A percentile compares a stretch with the other conserved stretches of the same genome.
Conservation (phyloP, 2,113 vertebrate species). For the Cranoglanis bouderius region DNA sequence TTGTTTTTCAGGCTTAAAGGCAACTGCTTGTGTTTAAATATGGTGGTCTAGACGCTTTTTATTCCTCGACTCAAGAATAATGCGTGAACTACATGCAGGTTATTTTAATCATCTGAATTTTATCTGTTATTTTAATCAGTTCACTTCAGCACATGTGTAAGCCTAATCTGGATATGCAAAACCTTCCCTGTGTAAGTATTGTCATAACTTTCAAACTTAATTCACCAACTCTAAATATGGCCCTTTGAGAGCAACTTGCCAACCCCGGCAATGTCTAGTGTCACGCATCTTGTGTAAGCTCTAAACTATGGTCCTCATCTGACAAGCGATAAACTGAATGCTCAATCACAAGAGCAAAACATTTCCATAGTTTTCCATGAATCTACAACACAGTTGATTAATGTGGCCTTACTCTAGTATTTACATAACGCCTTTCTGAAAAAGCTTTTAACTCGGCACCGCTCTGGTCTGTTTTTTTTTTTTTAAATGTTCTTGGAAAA, state of each 20-base stretch:
- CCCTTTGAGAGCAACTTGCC: not conserved
- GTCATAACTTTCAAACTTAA: not conserved
- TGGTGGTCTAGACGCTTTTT: not conserved
- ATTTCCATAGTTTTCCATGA: not conserved
- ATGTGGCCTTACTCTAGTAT: not conserved
- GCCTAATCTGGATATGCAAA: not conserved
- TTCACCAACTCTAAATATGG: not conserved
- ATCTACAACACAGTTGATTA: not conserved
- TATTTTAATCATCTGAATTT: not conserved
- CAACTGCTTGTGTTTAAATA: not conserved
- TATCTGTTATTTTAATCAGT: not conserved
- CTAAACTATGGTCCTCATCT: not conserved
- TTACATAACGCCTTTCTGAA: not conserved
- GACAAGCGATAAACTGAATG: not conserved
- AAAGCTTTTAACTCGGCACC: not conserved
- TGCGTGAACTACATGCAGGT: not conserved
- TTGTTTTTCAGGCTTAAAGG: not conserved
- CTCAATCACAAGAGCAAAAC: too few species aligned
- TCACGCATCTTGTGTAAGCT: not conserved
- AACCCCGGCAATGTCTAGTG: not conserved
- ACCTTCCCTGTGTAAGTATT: not conserved
- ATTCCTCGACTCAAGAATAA: not conserved
- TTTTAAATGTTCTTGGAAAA: not conserved
- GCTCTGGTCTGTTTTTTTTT: not conserved
- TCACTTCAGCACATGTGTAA: not conserved